phyloP scores from a whole-genome alignment of 2,888 invertebrate species.

The Anagyrus pseudococci region DNA sequence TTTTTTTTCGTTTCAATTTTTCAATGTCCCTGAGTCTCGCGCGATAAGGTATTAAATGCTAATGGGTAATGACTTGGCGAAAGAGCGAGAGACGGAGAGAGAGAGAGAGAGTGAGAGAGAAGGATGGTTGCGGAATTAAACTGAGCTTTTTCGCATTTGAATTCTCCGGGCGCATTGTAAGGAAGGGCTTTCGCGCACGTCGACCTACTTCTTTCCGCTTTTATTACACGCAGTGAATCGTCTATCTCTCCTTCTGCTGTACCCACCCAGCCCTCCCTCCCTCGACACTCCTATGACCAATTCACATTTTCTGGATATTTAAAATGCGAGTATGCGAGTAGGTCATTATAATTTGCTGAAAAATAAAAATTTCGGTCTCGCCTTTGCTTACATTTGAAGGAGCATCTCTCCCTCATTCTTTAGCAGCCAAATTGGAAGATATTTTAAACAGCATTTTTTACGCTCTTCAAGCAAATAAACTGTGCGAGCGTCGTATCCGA shows the following conservation, averaged over 20 bases:
- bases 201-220: slow-evolving; percentile 30
- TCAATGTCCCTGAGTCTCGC: slow-evolving; percentile 16
- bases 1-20: slow-evolving; percentile 21
- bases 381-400: background rate
- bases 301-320: slow-evolving; percentile 27
- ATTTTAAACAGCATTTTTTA: too few species aligned
- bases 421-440: too few species aligned
- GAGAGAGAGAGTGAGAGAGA: too few species aligned
- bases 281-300: background rate
- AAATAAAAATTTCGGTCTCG: background rate
- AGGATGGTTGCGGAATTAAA: slow-evolving; percentile 24
- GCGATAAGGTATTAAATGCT: slow-evolving; percentile 36
- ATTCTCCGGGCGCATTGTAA: slow-evolving; percentile 28
- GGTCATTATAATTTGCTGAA: slow-evolving; percentile 19
- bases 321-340: slow-evolving; percentile 17
- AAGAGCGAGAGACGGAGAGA: too few species aligned
- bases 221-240: slow-evolving; percentile 21
- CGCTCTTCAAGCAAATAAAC: too few species aligned
- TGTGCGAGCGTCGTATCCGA: too few species aligned
- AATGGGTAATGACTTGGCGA: slow-evolving; percentile 30
- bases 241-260: background rate
- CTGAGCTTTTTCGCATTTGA: slow-evolving; percentile 28
- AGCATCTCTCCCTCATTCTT: too few species aligned
- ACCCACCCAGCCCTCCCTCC: too few species aligned
- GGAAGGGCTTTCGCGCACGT: slow-evolving; percentile 2